These are phyloP conservation scores for Pteronura brasiliensis DNA, from an alignment of 2,113 vertebrate genomes.

Conservation along the genomic window DNA sequence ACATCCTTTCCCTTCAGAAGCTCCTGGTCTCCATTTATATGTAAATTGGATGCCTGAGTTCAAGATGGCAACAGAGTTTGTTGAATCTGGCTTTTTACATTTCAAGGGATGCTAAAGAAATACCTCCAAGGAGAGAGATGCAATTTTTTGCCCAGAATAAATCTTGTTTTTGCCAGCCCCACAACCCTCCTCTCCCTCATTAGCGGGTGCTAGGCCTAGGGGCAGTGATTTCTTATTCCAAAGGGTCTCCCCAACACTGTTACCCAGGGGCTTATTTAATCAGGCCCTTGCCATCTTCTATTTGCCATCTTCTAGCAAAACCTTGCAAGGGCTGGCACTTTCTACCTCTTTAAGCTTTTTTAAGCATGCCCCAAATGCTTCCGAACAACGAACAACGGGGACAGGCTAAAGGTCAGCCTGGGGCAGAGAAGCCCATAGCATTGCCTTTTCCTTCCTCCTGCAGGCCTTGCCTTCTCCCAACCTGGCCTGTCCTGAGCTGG, in stretches of 20 bases:
- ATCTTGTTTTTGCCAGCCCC: background rate
- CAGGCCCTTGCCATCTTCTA: background rate
- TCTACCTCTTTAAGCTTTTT: background rate
- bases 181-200: background rate
- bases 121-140: slow-evolving; percentile 20
- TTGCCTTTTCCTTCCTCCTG: background rate
- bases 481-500: background rate
- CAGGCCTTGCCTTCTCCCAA: background rate
- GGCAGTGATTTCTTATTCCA: background rate
- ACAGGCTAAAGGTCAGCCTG: background rate
- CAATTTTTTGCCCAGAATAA: slow-evolving; percentile 53
- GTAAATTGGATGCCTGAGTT: slow-evolving; percentile 68
- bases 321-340: background rate
- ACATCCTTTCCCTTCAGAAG: slow-evolving; percentile 61
- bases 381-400: background rate
- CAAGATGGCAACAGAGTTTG: slow-evolving; percentile 47
- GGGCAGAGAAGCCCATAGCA: background rate
- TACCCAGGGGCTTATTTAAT: background rate
- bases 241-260: background rate
- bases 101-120: slow-evolving; percentile 72
- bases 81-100: slow-evolving; percentile 68
- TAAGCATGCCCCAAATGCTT: background rate
- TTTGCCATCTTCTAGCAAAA: background rate
- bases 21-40: slow-evolving; percentile 68
- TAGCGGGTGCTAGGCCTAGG: background rate